phyloP scores from a whole-genome alignment of 2,888 invertebrate species.

The Mesorhabditis belari region DNA sequence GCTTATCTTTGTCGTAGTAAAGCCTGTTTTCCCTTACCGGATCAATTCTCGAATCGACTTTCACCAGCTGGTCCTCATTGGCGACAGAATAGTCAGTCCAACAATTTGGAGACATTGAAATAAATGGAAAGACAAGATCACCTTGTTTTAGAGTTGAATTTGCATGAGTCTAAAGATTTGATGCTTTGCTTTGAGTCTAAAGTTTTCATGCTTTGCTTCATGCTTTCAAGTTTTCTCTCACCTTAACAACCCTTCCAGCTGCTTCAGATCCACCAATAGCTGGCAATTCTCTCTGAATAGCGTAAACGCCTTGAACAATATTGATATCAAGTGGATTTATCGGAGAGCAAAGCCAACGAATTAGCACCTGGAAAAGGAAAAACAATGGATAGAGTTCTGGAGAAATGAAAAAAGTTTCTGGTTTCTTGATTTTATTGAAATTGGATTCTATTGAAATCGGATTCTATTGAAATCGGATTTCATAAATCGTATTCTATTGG shows the following conservation, averaged over 20 bases:
- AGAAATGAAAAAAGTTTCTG: not conserved
- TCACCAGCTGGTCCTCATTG: slow-evolving; percentile 29
- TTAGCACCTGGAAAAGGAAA: slow-evolving; percentile 23
- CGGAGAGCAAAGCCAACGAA: slow-evolving; percentile 47
- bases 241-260: slow-evolving; percentile 71
- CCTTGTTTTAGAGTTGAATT: slow-evolving; percentile 14
- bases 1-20: not conserved
- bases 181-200: not conserved
- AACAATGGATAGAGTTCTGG: not conserved
- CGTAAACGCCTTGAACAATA: slow-evolving; percentile 24
- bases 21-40: slow-evolving; percentile 15
- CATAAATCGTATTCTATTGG: too few relatives aligned
- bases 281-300: slow-evolving; percentile 61
- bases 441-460: too few relatives aligned
- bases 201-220: not conserved
- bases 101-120: slow-evolving; percentile 13
- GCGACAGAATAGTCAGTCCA: slow-evolving; percentile 37
- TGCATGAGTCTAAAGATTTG: slow-evolving; percentile 7
- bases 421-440: not conserved
- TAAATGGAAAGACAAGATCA: slow-evolving; percentile 32
- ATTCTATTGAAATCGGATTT: too few relatives aligned
- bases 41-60: slow-evolving; percentile 48
- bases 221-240: slow-evolving; percentile 60
- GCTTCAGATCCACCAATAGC: slow-evolving; percentile 87
- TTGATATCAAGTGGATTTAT: slow-evolving; percentile 49